Percentiles rank a stretch among this genome's conserved stretches.
Conservation (phyloP, 2,797 vertebrate species). For the Setipinna tenuifilis region DNA sequence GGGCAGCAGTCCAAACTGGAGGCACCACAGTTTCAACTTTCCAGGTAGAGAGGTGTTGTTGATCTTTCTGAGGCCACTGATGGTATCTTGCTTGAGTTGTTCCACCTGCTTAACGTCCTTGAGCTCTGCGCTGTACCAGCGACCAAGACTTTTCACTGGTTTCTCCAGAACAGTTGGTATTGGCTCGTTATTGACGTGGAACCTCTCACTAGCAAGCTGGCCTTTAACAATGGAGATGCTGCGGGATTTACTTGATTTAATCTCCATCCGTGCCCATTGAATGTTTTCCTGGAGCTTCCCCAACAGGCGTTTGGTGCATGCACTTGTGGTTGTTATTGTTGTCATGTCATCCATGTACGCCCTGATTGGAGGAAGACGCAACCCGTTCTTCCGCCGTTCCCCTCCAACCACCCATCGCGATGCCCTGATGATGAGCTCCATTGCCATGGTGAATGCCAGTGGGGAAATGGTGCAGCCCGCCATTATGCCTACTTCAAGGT, state of each 20-base stretch:
- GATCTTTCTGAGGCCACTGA: conserved; percentile 18
- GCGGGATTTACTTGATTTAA: conserved; percentile 23
- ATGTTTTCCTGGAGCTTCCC: conserved; percentile 23
- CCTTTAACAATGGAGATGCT: conserved; percentile 23
- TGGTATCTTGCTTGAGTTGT: conserved; percentile 19
- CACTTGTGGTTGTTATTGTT: too few species aligned
- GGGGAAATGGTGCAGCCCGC: too few species aligned
- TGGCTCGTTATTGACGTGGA: conserved; percentile 22
- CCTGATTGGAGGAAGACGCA: too few species aligned
- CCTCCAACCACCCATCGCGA: too few species aligned
- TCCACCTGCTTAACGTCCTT: conserved; percentile 33
- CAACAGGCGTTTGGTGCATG: not conserved
- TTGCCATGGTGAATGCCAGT: too few species aligned
- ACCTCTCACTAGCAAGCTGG: conserved; percentile 17
- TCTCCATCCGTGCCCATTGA: conserved; percentile 6
- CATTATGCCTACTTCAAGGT: too few species aligned
- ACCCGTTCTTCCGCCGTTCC: too few species aligned
- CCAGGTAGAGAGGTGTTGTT: conserved; percentile 30
- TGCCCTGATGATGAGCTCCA: too few species aligned
- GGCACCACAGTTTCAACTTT: conserved; percentile 32
- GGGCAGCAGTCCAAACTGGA: conserved; percentile 28
- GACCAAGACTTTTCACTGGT: conserved; percentile 24
- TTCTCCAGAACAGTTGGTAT: conserved; percentile 35
- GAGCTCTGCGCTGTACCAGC: conserved; percentile 28
- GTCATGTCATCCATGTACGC: too few species aligned